phyloP scores from a whole-genome alignment of 2,797 vertebrate genomes.

The Sarcoramphus papa region DNA sequence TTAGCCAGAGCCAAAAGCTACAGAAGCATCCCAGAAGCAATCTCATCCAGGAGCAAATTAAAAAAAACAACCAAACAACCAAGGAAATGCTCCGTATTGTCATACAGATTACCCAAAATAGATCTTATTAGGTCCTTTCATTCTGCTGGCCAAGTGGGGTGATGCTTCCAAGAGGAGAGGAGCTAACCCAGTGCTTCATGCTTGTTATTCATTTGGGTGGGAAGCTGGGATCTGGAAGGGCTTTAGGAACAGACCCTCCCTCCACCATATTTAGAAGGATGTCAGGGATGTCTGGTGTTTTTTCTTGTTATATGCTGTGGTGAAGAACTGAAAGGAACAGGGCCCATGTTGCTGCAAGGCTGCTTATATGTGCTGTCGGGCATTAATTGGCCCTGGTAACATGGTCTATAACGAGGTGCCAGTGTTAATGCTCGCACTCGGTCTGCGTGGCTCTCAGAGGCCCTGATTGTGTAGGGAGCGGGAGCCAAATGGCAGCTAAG shows the following conservation, averaged over 20 bases:
- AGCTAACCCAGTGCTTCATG: background rate
- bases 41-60: background rate
- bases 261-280: background rate
- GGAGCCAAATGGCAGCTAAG: background rate
- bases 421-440: background rate
- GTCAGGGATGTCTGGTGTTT: background rate
- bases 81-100: background rate
- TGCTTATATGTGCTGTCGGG: background rate
- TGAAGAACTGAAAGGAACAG: background rate
- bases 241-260: background rate
- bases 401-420: accelerated
- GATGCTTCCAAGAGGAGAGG: background rate
- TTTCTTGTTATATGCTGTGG: background rate
- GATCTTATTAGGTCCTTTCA: background rate
- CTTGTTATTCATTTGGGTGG: background rate
- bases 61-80: background rate
- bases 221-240: background rate
- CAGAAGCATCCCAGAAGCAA: background rate
- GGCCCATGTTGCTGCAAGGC: background rate
- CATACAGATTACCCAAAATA: background rate
- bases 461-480: background rate
- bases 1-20: background rate
- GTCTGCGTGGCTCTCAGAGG: accelerated
- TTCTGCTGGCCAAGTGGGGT: background rate
- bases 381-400: background rate